Percentiles rank a stretch among this genome's conserved stretches.
Conservation (phyloP, 1,140 invertebrate species). For the Drosophila sp. region DNA sequence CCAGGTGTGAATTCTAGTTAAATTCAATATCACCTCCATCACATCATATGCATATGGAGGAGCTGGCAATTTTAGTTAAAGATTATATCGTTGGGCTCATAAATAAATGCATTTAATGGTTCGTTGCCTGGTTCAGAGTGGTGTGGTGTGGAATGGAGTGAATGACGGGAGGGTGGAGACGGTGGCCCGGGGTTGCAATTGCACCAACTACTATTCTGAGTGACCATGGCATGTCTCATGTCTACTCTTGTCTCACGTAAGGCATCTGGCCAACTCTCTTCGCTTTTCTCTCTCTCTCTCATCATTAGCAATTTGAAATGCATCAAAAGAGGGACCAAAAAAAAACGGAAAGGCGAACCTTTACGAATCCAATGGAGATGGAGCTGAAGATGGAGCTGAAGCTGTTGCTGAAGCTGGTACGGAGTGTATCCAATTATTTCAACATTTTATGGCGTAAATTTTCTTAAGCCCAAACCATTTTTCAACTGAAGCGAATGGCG, state of each 20-base stretch:
- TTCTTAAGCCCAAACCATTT: conserved; percentile 77
- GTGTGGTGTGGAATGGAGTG: no score
- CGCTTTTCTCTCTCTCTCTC: conserved; percentile 29
- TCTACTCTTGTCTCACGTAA: conserved; percentile 69
- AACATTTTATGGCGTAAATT: conserved; percentile 81
- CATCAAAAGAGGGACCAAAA: conserved; percentile 43
- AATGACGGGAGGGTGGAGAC: neutral
- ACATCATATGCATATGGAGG: conserved; percentile 65
- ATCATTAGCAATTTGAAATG: conserved; percentile 80
- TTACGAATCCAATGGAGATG: conserved; percentile 6
- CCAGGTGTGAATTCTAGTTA: conserved; percentile 76
- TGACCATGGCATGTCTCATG: conserved; percentile 53
- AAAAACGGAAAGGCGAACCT: conserved; percentile 4
- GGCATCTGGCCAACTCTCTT: conserved; percentile 51
- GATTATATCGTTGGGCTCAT: conserved; percentile 68
- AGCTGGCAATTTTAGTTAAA: conserved; percentile 53
- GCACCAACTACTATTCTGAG: neutral
- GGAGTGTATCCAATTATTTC: conserved; percentile 79
- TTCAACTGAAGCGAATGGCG: conserved; percentile 75
- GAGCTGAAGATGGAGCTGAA: conserved; percentile 18
- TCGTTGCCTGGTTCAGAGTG: conserved; percentile 28
- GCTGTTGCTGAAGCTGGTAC: conserved; percentile 24
- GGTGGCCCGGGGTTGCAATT: neutral
- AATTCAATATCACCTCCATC: conserved; percentile 65
- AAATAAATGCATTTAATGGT: conserved; percentile 79